Base-by-base conservation (phyloP, 2,113 vertebrate species). In the Rhynchomys soricoides region DNA sequence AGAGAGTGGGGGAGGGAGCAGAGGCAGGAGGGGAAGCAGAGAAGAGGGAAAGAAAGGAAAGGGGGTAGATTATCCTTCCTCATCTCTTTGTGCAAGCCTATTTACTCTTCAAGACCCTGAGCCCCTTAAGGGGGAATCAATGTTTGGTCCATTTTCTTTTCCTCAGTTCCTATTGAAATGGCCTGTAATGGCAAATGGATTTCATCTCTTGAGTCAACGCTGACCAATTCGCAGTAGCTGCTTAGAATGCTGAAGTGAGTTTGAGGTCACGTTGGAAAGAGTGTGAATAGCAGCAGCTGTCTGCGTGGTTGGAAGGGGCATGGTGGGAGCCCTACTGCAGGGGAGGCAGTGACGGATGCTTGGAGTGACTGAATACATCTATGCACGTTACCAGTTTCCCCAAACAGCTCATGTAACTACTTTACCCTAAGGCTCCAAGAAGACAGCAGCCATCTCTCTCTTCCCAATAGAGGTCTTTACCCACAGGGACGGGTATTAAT, bases 111-210 rank as follows among this genome's bases (percentile, higher is more conserved):
- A 89, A 93, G 45, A 91, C 68, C 4, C 78, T 57, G 10, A 91
- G 34, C 10, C 43, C 92, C 92, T 93, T 75, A 70, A 92, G 74
- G 43, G 52, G 48, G 79, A 95, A 93, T 96, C 83, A 92, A 92
- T 96, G 52, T 43, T 85, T 94, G 90, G 83, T 43, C 40, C 17
- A 83, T 91, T 97, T 93, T 66, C 87, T 96, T 93, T 75, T 70
- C 82, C 71, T 82, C 64, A 45, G 1, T 93, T 95, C 88, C 86
- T 83, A 95, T 75, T 74, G 62, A 64, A 94, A 50, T 85, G 75
- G 24, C 26, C 89, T 90, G 64, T 87, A 79, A 68, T 45, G 40
- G 50, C 43, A 95, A 96, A 91, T 92, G 52, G 79, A 71, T 95
- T 95, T 95, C 89, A 89, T 91, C 78, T 89, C 85, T 86, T 86